Evolutionary conservation across 2,888 invertebrate species (phyloP), one percentile per base, ranked within the genome.

Genomic region (Pyrocoelia pectoralis): DNA sequence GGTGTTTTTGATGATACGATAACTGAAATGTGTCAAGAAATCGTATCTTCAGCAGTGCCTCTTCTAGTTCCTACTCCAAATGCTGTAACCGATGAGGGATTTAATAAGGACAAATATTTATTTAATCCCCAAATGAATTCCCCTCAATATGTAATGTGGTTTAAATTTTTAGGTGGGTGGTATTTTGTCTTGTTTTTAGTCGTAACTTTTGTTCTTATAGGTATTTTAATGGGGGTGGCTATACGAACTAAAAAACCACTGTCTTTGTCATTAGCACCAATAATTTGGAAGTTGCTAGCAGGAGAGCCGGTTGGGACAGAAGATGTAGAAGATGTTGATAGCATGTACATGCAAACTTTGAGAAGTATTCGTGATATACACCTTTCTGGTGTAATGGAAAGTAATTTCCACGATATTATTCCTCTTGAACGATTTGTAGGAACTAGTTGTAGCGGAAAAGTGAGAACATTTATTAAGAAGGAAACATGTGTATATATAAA

Each of bases 1-100:
- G 89, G 89, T 2, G 89, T 88, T 15, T 89, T 88, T 78, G 88
- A 89, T 76, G 89, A 89, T 72, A 89, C 88, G 1, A 87, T 89
- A 43, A 88, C 88, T 0, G 88, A 88, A 77, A 88, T 88, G 86
- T 88, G 88, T 72, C 83, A 84, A 76, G 88, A 89, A 76, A 82
- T 89, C 24, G 84, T 86, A 33, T 83, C 83, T 24, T 86, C 85
- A 1, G 78, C 81, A 1, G 85, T 88, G 1, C 86, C 87, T 2
- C 78, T 87, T 9, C 78, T 88, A 13, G 82, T 88, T 15, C 86
- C 86, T 0, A 88, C 88, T 1, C 88, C 88, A 1, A 89, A 89
- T 73, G 83, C 85, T 13, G 76, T 82, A 3, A 86, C 86, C 73
- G 88, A 88, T 63, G 84, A 85, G 49, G 88, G 88, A 2, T 87